Conservation (phyloP, 2,113 vertebrate genomes). For the Suricata suricatta region DNA sequence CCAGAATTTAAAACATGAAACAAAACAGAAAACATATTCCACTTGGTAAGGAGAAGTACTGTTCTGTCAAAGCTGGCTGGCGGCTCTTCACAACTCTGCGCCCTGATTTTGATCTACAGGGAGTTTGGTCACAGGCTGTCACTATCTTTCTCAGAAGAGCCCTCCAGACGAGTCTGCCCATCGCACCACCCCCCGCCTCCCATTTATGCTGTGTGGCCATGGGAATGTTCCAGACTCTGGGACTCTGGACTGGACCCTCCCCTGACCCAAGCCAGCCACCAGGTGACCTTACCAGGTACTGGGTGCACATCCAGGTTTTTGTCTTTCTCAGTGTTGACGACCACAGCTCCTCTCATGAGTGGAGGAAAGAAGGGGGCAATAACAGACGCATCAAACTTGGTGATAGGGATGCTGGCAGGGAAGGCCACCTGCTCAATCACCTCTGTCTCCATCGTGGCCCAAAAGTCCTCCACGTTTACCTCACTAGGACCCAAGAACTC, state of each 20-base stretch:
- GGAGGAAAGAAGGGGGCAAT: constrained; percentile 97
- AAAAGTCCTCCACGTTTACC: constrained; percentile 97
- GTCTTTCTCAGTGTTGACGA: constrained; percentile 97
- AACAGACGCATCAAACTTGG: constrained; percentile 97
- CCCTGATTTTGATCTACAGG: neutral
- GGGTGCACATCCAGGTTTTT: constrained; percentile 86
- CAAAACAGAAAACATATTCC: neutral
- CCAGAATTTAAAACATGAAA: neutral
- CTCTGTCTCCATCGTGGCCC: constrained; percentile 97
- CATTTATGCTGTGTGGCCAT: neutral
- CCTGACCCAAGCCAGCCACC: neutral
- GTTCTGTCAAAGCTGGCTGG: neutral
- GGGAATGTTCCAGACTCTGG: neutral
- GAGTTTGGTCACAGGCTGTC: neutral
- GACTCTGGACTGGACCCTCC: neutral
- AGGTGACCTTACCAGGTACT: constrained; percentile 84
- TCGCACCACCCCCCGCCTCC: neutral
- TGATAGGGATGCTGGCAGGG: constrained; percentile 94
- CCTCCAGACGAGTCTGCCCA: neutral
- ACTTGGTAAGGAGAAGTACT: neutral
- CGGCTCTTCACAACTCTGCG: neutral
- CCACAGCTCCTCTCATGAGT: constrained; percentile 92
- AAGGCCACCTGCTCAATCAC: constrained; percentile 97
- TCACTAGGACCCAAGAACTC: constrained; percentile 92
- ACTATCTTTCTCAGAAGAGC: neutral